Percentiles rank a stretch among this genome's conserved stretches.
phyloP scores from a whole-genome alignment of 1,140 invertebrate species.

The Neuroterus valhalla region DNA sequence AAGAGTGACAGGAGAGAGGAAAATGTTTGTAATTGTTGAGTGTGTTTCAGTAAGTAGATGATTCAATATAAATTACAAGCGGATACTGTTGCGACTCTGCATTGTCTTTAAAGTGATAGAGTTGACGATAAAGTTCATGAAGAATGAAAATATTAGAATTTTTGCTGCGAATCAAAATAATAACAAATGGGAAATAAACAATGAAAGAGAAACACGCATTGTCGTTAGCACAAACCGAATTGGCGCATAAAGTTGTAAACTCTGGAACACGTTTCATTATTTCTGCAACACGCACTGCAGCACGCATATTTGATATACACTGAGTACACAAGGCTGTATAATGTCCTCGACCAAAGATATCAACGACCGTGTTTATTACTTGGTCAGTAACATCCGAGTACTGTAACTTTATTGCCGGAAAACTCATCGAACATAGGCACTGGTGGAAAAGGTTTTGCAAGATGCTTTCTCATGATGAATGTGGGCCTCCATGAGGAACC shows the following conservation, averaged over 20 bases:
- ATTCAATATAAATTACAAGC: not conserved
- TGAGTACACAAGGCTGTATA: no score
- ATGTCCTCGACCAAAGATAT: not conserved
- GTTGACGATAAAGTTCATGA: no score
- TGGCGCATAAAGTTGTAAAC: conserved; percentile 5
- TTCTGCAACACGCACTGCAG: not conserved
- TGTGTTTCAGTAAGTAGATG: not conserved
- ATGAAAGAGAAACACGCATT: no score
- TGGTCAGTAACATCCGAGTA: not conserved
- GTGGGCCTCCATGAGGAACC: no score
- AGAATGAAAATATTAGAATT: no score
- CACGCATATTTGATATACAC: no score
- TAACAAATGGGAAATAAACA: no score
- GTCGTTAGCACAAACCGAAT: not conserved
- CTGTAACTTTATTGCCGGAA: not conserved
- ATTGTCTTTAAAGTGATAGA: no score
- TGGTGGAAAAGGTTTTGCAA: not conserved
- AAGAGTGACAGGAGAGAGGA: not conserved
- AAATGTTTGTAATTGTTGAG: not conserved
- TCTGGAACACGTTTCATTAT: not conserved
- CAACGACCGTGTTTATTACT: not conserved
- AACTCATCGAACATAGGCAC: not conserved
- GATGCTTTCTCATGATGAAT: no score
- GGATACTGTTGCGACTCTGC: no score
- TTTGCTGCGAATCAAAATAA: no score